phyloP scores from a whole-genome alignment of 2,888 invertebrate species.

The Agrochola circellaris region DNA sequence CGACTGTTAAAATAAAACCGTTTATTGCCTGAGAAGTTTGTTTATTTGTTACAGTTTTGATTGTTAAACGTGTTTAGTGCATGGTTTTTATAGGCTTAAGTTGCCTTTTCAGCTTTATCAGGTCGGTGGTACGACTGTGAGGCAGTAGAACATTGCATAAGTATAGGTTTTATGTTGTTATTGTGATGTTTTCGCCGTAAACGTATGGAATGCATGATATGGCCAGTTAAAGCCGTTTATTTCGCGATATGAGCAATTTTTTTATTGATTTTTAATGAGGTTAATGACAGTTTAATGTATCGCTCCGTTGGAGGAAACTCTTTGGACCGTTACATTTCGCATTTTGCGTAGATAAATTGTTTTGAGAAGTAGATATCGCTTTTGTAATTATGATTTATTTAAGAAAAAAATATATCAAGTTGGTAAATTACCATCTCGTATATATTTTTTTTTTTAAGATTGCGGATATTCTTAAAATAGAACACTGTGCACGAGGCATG shows the following conservation, averaged over 20 bases:
- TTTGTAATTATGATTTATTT: conserved; percentile 8
- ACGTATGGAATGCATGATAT: conserved; percentile 88
- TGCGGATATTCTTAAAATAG: conserved; percentile 10
- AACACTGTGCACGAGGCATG: background rate
- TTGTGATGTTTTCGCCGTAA: conserved; percentile 89
- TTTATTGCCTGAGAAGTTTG: conserved; percentile 88
- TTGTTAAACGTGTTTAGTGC: conserved; percentile 88
- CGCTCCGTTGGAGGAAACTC: conserved; percentile 47
- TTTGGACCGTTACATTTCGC: conserved; percentile 52
- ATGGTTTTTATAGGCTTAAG: conserved; percentile 91
- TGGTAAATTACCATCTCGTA: conserved; percentile 15
- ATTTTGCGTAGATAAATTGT: conserved; percentile 53
- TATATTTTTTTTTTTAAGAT: conserved; percentile 8
- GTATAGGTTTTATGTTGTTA: conserved; percentile 90
- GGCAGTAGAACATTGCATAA: conserved; percentile 90
- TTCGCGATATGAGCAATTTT: conserved; percentile 81
- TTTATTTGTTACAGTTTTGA: conserved; percentile 88
- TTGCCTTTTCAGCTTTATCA: conserved; percentile 91
- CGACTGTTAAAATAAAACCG: conserved; percentile 86
- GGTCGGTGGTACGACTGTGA: conserved; percentile 89
- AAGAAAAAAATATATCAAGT: background rate
- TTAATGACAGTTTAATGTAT: conserved; percentile 68
- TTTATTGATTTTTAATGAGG: conserved; percentile 82
- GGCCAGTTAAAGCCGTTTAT: conserved; percentile 84
- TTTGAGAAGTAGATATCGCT: conserved; percentile 41